These are phyloP conservation scores for Piscicola geometra DNA, from an alignment of 2,888 invertebrate species.

Conservation along the genomic window DNA sequence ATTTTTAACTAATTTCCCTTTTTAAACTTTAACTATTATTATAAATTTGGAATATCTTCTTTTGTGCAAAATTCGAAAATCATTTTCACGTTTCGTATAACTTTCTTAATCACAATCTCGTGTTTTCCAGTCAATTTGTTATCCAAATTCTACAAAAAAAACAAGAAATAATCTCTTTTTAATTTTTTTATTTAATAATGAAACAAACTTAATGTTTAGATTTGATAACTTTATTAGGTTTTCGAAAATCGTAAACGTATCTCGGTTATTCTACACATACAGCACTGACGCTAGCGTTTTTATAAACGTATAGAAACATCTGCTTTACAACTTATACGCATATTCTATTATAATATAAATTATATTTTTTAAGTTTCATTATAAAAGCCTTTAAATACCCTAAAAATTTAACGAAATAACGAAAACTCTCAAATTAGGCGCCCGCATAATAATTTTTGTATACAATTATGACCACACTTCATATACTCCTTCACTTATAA, in stretches of 20 bases:
- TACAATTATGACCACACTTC: not conserved
- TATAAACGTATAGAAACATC: not conserved
- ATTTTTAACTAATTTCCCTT: no score
- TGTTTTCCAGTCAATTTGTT: no score
- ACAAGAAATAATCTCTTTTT: no score
- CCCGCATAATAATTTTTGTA: not conserved
- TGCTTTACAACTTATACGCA: not conserved
- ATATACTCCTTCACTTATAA: not conserved
- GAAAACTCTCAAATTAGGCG: not conserved
- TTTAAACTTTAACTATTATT: no score
- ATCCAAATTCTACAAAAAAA: not conserved
- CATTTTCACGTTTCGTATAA: no score
- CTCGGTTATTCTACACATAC: not conserved
- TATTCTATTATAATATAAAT: not conserved
- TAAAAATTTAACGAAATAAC: not conserved
- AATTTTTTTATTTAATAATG: not conserved
- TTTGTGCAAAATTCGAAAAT: no score
- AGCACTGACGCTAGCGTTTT: conserved; percentile 14
- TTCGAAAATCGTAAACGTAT: not conserved
- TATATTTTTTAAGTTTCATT: not conserved
- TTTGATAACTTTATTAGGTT: not conserved
- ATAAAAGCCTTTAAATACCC: not conserved
- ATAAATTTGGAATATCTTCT: no score
- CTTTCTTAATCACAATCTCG: no score
- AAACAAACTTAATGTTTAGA: no score